A percentile compares a stretch with the other conserved stretches of the same genome.
phyloP scores from a whole-genome alignment of 1,140 invertebrate species.

The Rhynchophorus ferrugineus region DNA sequence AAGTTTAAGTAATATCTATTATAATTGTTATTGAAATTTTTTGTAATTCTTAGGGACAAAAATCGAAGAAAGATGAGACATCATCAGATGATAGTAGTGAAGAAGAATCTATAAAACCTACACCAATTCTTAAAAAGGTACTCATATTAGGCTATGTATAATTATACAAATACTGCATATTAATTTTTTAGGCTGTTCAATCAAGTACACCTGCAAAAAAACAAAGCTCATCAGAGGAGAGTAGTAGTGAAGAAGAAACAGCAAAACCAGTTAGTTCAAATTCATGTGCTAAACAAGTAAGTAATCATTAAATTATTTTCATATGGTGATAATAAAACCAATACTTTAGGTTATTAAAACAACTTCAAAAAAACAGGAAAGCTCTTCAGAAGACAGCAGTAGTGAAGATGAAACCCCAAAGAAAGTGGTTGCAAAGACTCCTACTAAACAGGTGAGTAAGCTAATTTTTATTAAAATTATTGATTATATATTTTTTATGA shows the following conservation, averaged over 20 bases:
- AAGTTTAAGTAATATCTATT: too few relatives aligned
- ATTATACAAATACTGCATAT: neutral
- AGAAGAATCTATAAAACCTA: constrained; percentile 24
- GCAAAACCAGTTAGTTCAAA: constrained; percentile 13
- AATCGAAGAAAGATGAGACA: constrained; percentile 29
- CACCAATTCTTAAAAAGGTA: constrained; percentile 1
- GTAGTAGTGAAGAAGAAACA: constrained; percentile 21
- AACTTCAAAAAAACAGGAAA: constrained; percentile 11
- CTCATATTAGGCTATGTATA: neutral
- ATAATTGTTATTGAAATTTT: too few relatives aligned
- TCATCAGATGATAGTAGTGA: constrained; percentile 33
- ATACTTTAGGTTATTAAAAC: neutral
- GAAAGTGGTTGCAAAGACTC: constrained; percentile 12
- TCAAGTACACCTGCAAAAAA: constrained; percentile 21
- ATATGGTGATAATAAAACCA: too few relatives aligned
- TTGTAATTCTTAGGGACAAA: too few relatives aligned
- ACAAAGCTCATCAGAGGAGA: constrained; percentile 33
- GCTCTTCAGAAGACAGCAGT: constrained; percentile 15
- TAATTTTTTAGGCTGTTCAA: neutral
- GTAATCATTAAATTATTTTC: too few relatives aligned
- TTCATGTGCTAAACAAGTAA: neutral
- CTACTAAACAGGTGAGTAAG: neutral
- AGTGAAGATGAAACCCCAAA: constrained; percentile 13
- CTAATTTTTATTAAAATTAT: neutral
- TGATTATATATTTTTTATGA: constrained; percentile 1